Base-by-base conservation (phyloP, 2,888 invertebrate species). In the Chironomus riparius region DNA sequence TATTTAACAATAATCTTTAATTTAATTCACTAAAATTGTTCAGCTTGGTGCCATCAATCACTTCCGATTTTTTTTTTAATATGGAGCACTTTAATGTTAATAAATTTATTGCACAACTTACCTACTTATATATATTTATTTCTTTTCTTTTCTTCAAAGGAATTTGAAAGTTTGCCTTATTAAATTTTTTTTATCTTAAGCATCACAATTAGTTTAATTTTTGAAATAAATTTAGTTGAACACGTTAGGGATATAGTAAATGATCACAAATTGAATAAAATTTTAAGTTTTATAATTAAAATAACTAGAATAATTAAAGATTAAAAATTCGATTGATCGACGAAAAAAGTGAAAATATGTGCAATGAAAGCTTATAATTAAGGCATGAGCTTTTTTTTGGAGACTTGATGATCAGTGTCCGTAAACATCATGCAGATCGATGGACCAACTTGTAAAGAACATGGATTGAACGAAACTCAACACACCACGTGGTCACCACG, bases 321-420 rank as follows among this genome's bases (percentile, higher is more conserved):
- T n/a, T 28, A 62, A 72, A 61, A 50, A 72, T 38, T 72, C 13
- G 38, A 28, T 28, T 18, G 47, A 70, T 70, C 21, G 72, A 38
- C 72, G 47, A n/a, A 18, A 56, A 72, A 72, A 72, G 62, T 62
- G 62, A 62, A 62, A 72, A 72, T 62, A 72, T 61, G 50, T 38
- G 24, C 61, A 21, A 10, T 62, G 15, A 18, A 61, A 72, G 72
- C 72, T 72, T 72, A 50, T 15, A 47, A 70, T 48, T 56, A 56
- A 18, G 56, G 6, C 6, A 15, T 4, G 15, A 56, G 18, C 56
- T 56, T 56, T 38, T n/a, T 28, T 10, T 56, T 56, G 56, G 56
- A 56, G 56, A 56, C 38, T 10, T 38, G 38, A 2, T 2, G 38
- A 38, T 38, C 38, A 10, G 5, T 38, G 38, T 38, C 38, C 38